A percentile compares a stretch with the other conserved stretches of the same genome.
Conservation (phyloP, 2,888 invertebrate species). For the Stomorhina lunata region DNA sequence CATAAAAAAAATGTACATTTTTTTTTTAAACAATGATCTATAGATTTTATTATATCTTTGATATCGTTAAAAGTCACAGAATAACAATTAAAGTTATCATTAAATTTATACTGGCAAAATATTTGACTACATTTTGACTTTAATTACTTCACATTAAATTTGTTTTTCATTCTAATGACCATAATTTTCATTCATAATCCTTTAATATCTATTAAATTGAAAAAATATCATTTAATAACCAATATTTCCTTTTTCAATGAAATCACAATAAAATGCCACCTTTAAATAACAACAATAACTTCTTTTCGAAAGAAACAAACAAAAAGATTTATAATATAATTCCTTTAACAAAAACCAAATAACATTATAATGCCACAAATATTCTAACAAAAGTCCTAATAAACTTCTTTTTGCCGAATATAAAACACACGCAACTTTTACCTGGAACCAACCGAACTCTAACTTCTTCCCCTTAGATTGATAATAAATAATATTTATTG, state of each 20-base stretch:
- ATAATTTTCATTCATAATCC: not conserved
- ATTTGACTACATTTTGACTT: too few relatives aligned
- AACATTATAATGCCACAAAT: slow-evolving; percentile 16
- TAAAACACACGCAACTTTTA: not conserved
- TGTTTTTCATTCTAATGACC: not conserved
- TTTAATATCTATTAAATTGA: slow-evolving; percentile 9
- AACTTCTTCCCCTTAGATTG: slow-evolving; percentile 10
- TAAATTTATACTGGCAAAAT: too few relatives aligned
- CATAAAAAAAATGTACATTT: too few relatives aligned
- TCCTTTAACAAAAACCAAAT: not conserved
- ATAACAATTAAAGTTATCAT: too few relatives aligned
- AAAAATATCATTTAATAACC: slow-evolving; percentile 7
- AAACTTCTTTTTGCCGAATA: slow-evolving; percentile 1
- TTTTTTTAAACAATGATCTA: too few relatives aligned
- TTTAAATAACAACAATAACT: not conserved
- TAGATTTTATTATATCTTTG: too few relatives aligned
- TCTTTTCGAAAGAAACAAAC: too few relatives aligned
- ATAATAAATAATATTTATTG: slow-evolving; percentile 62
- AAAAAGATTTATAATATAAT: slow-evolving; percentile 47
- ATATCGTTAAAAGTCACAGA: too few relatives aligned
- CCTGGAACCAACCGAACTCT: not conserved
- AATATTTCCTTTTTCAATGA: not conserved
- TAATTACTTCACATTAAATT: too few relatives aligned
- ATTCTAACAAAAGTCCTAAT: slow-evolving; percentile 38
- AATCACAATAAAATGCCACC: not conserved